Conservation (phyloP, 2,888 invertebrate genomes). For the Lacanobia oleracea region DNA sequence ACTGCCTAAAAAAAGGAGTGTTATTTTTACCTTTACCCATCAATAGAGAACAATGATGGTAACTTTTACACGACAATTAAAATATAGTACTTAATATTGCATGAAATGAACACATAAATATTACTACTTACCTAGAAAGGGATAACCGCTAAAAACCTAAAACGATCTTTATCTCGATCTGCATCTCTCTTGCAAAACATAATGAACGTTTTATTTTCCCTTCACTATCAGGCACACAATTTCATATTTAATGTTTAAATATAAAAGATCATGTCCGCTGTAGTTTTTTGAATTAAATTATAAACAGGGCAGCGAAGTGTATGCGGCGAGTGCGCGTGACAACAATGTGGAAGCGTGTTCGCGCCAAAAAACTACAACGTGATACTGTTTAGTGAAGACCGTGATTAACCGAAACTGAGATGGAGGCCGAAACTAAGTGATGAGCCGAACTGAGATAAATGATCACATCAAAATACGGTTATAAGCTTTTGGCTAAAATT, state of each 20-base stretch:
- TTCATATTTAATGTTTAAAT: conserved; percentile 50
- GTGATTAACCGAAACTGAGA: conserved; percentile 1
- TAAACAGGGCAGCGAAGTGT: conserved; percentile 46
- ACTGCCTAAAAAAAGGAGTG: no score
- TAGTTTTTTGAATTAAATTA: conserved; percentile 46
- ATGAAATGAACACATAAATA: no score
- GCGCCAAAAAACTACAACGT: conserved; percentile 53
- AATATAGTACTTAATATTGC: not conserved
- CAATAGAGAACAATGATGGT: no score
- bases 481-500: no score
- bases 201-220: conserved; percentile 28
- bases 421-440: conserved; percentile 7
- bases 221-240: conserved; percentile 43
- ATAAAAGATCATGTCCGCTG: conserved; percentile 46
- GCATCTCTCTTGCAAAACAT: not conserved
- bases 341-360: conserved; percentile 62
- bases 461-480: no score
- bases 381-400: conserved; percentile 18
- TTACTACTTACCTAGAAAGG: not conserved
- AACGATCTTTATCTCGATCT: not conserved
- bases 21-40: no score
- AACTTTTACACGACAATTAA: not conserved
- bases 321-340: conserved; percentile 64
- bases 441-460: not conserved
- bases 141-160: not conserved